Percentiles rank a stretch among this genome's conserved stretches.
These are phyloP conservation scores for Parazoanthus swiftii DNA, from an alignment of 92 coral and sea anemone genomes.

Conservation along the genomic window DNA sequence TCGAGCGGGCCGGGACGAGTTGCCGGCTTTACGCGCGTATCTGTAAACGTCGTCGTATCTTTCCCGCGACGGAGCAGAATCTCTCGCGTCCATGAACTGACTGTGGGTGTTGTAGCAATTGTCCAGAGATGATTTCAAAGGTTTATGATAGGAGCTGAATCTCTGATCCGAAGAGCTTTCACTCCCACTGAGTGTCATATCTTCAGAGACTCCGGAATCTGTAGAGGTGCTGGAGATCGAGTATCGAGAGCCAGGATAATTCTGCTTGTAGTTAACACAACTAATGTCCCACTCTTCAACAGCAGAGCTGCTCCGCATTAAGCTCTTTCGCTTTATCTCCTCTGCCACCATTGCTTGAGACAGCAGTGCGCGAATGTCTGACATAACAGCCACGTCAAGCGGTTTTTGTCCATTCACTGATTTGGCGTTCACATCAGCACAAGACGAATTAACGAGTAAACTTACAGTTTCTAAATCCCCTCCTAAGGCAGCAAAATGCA, in stretches of 20 bases:
- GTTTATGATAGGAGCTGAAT: conserved; percentile 9
- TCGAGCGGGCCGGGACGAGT: not conserved
- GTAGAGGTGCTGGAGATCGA: conserved; percentile 91
- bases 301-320: conserved; percentile 17
- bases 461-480: conserved; percentile 85
- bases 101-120: not conserved
- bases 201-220: conserved; percentile 95
- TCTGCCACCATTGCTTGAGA: conserved; percentile 85
- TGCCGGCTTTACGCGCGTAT: not conserved
- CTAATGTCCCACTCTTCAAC: conserved; percentile 66
- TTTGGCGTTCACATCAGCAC: conserved; percentile 89
- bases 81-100: not conserved
- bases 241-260: conserved; percentile 85
- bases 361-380: conserved; percentile 74
- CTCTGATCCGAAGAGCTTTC: conserved; percentile 51
- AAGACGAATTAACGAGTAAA: conserved; percentile 84
- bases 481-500: conserved; percentile 82
- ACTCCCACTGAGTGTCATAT: conserved; percentile 55
- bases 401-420: conserved; percentile 75
- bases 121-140: conserved; percentile 14
- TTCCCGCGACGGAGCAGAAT: not conserved
- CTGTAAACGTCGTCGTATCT: conserved; percentile 2
- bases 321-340: conserved; percentile 73
- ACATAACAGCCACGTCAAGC: conserved; percentile 77
- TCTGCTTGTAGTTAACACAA: conserved; percentile 57